These are phyloP conservation scores for Chamaea fasciata DNA, from an alignment of 2,113 vertebrate genomes.

Conservation along the genomic window DNA sequence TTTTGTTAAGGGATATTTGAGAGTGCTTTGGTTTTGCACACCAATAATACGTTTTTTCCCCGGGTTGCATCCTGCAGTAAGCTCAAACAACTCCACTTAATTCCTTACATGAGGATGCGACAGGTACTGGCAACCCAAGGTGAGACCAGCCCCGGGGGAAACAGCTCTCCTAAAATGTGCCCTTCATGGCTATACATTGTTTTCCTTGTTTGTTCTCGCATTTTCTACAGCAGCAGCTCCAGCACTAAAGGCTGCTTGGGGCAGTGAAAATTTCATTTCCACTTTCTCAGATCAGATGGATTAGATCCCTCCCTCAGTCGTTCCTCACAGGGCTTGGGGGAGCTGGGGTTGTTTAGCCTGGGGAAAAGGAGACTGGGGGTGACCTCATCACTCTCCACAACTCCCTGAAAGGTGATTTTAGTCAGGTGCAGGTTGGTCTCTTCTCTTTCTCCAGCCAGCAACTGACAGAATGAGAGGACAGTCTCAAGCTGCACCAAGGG, in stretches of 20 bases:
- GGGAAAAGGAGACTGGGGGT: background rate
- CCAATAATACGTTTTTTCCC: accelerated
- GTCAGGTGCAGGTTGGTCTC: accelerated
- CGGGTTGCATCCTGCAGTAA: background rate
- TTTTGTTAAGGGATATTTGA: background rate
- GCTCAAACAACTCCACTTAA: background rate
- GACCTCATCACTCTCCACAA: accelerated
- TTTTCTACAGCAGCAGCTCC: background rate
- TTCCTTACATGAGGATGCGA: background rate
- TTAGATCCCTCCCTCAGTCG: background rate
- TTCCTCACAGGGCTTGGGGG: background rate
- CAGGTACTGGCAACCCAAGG: background rate
- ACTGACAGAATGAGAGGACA: no score
- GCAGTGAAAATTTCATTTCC: background rate
- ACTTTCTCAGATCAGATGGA: background rate
- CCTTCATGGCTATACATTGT: background rate
- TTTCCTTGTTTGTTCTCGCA: background rate
- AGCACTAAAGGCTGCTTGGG: background rate
- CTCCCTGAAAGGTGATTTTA: background rate
- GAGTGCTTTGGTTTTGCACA: background rate
- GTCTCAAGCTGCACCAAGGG: accelerated
- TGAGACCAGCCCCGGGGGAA: background rate
- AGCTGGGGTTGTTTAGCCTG: accelerated
- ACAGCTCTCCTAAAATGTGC: background rate
- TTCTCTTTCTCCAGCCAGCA: background rate